Conservation (phyloP, 92 coral and sea anemone species). For the Epizoanthus fatuus region DNA sequence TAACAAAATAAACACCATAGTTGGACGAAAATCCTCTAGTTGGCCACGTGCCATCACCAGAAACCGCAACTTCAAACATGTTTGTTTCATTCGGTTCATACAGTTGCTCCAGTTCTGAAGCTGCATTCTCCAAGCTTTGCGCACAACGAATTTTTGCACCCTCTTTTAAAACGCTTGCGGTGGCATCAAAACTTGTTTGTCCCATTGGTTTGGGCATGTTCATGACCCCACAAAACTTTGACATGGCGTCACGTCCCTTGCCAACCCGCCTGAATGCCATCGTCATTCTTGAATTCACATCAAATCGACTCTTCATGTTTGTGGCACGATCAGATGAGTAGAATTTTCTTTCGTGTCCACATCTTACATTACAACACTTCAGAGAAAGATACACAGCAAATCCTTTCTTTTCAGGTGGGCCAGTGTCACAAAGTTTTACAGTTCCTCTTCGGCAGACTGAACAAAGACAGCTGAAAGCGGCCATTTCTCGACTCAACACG, state of each 20-base stretch:
- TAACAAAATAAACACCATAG: slow-evolving; percentile 10
- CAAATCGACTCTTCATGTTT: slow-evolving; percentile 3
- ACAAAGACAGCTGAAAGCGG: slow-evolving; percentile 11
- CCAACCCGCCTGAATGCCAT: slow-evolving; percentile 22
- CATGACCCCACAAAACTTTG: neutral
- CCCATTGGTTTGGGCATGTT: slow-evolving; percentile 29
- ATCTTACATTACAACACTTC: neutral
- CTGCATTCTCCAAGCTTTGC: neutral
- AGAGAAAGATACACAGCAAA: slow-evolving; percentile 1
- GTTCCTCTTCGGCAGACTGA: neutral
- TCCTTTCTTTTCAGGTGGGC: slow-evolving; percentile 8
- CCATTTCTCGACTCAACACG: slow-evolving; percentile 1
- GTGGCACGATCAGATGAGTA: slow-evolving; percentile 19
- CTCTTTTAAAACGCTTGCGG: neutral
- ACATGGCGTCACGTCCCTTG: slow-evolving; percentile 9
- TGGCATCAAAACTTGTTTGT: slow-evolving; percentile 26
- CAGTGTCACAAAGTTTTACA: slow-evolving; percentile 5
- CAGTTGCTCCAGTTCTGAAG: slow-evolving; percentile 3
- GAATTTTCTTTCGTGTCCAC: slow-evolving; percentile 8
- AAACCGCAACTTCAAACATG: slow-evolving; percentile 11
- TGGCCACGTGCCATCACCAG: slow-evolving; percentile 23
- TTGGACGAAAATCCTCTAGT: slow-evolving; percentile 8
- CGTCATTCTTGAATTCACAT: slow-evolving; percentile 12
- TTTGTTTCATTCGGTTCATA: slow-evolving; percentile 4
- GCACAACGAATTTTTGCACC: slow-evolving; percentile 7